Base-by-base conservation (phyloP, 2,113 vertebrate species). In the Oryzias javanicus region DNA sequence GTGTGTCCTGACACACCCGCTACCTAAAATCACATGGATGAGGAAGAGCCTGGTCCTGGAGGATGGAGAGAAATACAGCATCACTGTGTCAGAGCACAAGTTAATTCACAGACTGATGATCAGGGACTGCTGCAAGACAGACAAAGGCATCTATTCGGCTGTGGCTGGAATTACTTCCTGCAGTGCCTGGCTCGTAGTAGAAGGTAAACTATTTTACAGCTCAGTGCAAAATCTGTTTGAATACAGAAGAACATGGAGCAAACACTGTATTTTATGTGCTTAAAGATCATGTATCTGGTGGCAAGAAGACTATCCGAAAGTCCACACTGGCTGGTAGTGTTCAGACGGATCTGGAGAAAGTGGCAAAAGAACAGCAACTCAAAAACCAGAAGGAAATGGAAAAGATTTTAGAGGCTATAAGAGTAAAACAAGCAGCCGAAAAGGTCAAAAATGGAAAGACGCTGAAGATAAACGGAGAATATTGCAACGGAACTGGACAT, bases 131-230 rank as follows among this genome's bases (percentile, higher is more conserved):
- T 60, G 1, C 4, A 68, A 70, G 58, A 72, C 80, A 24, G 95
- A 95, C 84, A 92, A 73, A 0, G 94, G 94, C 10, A 89, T 94
- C 74, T 96, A 95, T 46, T 88, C 92, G 0, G 89, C 94, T 1
- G 75, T 85, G 45, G 86, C 79, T 0, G 94, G 94, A 6, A 83
- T 81, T 16, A 82, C 84, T 0, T 72, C 86, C 62, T 94, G 92
- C 54, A 94, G 89, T 0, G 94, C 95, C 64, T 94, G 93, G 92
- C 91, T 97, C 17, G 64, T 92, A 4, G 91, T 96, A 3, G 91
- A 91, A 87, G 78, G 94, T 96, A 80, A 91, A 35, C 35, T 8
- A 10, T 12, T 13, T 35, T 35, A 12, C 10, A 12, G 35, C 35
- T 35, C 35, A 35, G 35, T 35, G 35, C 35, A 35, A 35, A 12